A percentile compares a stretch with the other conserved stretches of the same genome.
Conservation (phyloP, 2,797 vertebrate species). For the Phylloscopus collybita region DNA sequence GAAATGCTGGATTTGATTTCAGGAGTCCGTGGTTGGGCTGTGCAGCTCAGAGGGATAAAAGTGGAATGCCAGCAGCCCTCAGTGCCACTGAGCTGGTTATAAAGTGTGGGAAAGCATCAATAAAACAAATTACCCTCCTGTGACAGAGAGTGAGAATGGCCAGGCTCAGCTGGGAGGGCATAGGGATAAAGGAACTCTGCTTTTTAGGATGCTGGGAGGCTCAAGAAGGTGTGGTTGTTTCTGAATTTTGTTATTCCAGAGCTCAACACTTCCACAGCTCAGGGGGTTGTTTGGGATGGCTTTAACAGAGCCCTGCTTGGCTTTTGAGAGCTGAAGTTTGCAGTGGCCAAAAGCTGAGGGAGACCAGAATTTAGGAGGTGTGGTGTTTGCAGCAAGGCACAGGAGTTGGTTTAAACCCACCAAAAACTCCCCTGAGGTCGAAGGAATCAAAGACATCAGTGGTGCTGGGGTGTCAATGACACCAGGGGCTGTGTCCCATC, state of each 20-base stretch:
- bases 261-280: background rate
- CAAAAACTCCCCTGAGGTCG: background rate
- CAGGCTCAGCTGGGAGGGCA: background rate
- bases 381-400: background rate
- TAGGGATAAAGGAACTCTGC: background rate
- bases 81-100: background rate
- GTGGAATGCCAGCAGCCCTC: too few species aligned
- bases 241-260: background rate
- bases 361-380: background rate
- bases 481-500: background rate
- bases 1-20: background rate
- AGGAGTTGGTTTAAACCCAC: background rate
- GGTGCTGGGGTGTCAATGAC: background rate
- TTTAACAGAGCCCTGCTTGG: background rate
- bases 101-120: background rate
- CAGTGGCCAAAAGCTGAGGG: background rate
- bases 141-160: background rate
- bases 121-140: rapidly evolving
- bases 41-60: background rate
- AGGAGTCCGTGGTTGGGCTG: background rate
- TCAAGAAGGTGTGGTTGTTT: background rate
- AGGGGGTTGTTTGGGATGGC: background rate
- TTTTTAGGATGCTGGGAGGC: background rate
- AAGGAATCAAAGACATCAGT: background rate
- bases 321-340: background rate